Evolutionary conservation across 2,797 vertebrate genomes (phyloP), one percentile per base, ranked within the genome.

Genomic region (Synaphobranchus kaupii): DNA sequence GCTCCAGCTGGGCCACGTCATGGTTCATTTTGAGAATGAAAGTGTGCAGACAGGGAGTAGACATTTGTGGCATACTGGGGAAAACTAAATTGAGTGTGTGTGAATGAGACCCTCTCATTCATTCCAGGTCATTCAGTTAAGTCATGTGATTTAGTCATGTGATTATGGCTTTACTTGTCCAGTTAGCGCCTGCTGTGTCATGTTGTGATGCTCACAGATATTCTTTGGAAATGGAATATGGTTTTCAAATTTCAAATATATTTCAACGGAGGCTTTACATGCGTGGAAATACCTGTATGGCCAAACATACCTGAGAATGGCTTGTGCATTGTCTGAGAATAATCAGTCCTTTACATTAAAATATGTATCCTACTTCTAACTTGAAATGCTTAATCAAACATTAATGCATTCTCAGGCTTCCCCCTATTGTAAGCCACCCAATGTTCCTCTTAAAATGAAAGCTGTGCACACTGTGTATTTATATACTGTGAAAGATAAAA

Each of bases 91-190:
- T 50, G 44, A 80, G 47, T 13, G 20, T 13, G 20, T 34, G 34
- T 34, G 28, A 48, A 50, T 13, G 39, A 80, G 76, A 25, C 4
- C 9, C 34, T 39, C 71, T 44, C 71, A 39, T 76, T 76, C 71
- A 76, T 39, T 71, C 71, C 31, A 39, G 34, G 12, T 39, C 17
- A 20, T 76, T 76, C 31, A 17, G 71, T 73, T 73, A 12, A 20
- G 31, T 39, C 71, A 76, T 39, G 71, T 76, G 71, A 76, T 39
- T 12, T 76, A 44, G 71, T 76, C 71, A 76, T 76, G 34, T 76
- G 71, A 76, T 20, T 76, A 12, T 76, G 71, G 71, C 3, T 39
- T 76, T 76, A 39, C 71, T 71, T 8, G 10, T 8, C 68, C 31
- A 12, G 68, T 34, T 31, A 34, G 68, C n/a, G 13, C 34, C 13